Percentiles rank a stretch among this genome's conserved stretches.
These are phyloP conservation scores for Scaptomyza caliginosa DNA, from an alignment of 2,888 invertebrate species.

Conservation along the genomic window DNA sequence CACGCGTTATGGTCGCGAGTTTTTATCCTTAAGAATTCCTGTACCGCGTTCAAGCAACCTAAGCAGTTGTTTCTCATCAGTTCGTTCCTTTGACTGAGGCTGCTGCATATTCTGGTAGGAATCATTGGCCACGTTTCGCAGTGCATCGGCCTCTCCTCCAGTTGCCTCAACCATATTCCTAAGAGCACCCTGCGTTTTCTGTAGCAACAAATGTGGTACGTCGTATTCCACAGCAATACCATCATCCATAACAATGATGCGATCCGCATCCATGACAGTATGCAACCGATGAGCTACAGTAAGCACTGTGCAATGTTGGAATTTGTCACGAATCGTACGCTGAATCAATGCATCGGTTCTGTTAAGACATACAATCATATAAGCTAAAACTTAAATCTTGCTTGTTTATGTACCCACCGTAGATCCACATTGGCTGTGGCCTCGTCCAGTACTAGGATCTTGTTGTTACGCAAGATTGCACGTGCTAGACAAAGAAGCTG, in stretches of 20 bases:
- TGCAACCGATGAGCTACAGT: conserved; percentile 96
- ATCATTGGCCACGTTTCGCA: conserved; percentile 84
- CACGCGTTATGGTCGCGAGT: conserved; percentile 3
- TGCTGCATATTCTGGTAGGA: conserved; percentile 55
- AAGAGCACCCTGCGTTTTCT: conserved; percentile 86
- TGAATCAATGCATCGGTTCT: conserved; percentile 93
- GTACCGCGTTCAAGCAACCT: conserved; percentile 34
- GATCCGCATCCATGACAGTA: conserved; percentile 96
- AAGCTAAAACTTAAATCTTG: neutral
- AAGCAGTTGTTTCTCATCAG: conserved; percentile 26
- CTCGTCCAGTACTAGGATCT: conserved; percentile 88
- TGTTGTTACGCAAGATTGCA: conserved; percentile 87
- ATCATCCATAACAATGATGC: conserved; percentile 93
- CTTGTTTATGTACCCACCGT: conserved; percentile 82
- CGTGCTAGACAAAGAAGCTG: conserved; percentile 88
- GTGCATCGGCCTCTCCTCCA: conserved; percentile 83
- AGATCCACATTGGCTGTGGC: conserved; percentile 89
- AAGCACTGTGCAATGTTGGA: conserved; percentile 92
- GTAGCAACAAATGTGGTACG: conserved; percentile 87
- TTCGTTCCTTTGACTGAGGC: neutral
- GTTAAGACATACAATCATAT: neutral
- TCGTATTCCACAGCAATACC: conserved; percentile 91
- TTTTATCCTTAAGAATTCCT: conserved; percentile 38
- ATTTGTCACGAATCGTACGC: conserved; percentile 91
- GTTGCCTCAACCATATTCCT: conserved; percentile 88